Base-by-base conservation (phyloP, 2,113 vertebrate genomes). In the Forbesichthys papilliferus region DNA sequence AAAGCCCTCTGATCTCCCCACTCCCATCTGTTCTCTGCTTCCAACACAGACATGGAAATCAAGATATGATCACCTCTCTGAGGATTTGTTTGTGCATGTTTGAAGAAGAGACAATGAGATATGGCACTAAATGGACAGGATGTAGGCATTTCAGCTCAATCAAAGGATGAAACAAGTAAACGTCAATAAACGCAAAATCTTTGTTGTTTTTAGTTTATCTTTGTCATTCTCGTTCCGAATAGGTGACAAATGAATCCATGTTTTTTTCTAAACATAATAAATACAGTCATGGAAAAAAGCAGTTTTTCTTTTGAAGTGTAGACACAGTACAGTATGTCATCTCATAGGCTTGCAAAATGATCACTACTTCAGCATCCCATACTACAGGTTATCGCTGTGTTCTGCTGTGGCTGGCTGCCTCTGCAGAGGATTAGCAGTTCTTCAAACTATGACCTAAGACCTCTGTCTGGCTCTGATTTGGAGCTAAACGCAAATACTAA, bases 391-490 rank as follows among this genome's bases (percentile, higher is more conserved):
- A 5, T 34, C 27, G 12, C 9, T 10, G 4, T 61, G 18, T 36
- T 61, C 61, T 74, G n/a, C 8, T 56, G 51, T 1, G 33, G 14
- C 34, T 16, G 53, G 33, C 74, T 18, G 1, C 27, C 33, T 48
- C 14, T 51, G 63, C 47, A 66, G 54, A 64, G 16, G 4, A 52
- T 65, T 71, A 48, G 49, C 42, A 63, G 54, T 72, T 48, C 49
- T 27, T 27, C 27, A 27, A 27, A 27, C 27, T 27, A 27, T 27
- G 27, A 27, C 27, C 27, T 1, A 33, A 9, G 7, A 18, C 46
- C 33, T 33, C 46, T 55, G 58, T 73, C 74, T 77, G 52, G 34
- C 46, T 63, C 13, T 42, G 46, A 61, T 68, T 68, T 42, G 74
- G 54, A 63, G 16, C 36, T 61, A 14, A 48, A 64, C 52, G 49